Evolutionary conservation across 1,140 invertebrate species (phyloP).

Genomic region (Venustaconcha ellipsiformis): DNA sequence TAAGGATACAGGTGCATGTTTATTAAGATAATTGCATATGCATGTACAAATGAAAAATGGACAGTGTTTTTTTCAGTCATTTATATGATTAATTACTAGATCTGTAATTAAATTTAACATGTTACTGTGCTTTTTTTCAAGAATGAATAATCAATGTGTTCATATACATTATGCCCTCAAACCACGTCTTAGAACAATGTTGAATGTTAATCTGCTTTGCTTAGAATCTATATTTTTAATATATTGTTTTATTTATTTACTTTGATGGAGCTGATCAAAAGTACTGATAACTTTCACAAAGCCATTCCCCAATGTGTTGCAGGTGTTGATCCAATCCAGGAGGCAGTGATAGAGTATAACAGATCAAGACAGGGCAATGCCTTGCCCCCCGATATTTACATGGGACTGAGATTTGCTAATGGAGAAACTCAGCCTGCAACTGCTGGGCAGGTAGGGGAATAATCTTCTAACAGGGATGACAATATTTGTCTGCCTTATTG

Average conservation of each 20-base stretch:
- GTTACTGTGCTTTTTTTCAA: no score
- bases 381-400: constrained; percentile 63
- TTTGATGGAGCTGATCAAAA: neutral
- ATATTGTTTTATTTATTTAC: neutral
- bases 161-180: no score
- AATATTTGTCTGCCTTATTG: no score
- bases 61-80: no score
- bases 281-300: neutral
- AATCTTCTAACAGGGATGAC: no score
- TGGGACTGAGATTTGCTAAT: constrained; percentile 56
- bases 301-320: neutral
- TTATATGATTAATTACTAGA: neutral
- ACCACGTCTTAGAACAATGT: no score
- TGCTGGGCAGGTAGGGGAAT: no score
- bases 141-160: no score
- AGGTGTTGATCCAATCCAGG: constrained; percentile 61
- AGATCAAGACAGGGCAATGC: constrained; percentile 45
- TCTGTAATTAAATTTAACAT: no score
- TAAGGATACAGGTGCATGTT: constrained; percentile 55
- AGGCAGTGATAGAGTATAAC: constrained; percentile 61
- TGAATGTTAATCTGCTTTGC: no score
- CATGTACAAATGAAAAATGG: no score
- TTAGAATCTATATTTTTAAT: no score
- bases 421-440: neutral
- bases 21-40: neutral